Evolutionary conservation across 2,888 invertebrate species (phyloP).

Genomic region (Doris montereyensis): DNA sequence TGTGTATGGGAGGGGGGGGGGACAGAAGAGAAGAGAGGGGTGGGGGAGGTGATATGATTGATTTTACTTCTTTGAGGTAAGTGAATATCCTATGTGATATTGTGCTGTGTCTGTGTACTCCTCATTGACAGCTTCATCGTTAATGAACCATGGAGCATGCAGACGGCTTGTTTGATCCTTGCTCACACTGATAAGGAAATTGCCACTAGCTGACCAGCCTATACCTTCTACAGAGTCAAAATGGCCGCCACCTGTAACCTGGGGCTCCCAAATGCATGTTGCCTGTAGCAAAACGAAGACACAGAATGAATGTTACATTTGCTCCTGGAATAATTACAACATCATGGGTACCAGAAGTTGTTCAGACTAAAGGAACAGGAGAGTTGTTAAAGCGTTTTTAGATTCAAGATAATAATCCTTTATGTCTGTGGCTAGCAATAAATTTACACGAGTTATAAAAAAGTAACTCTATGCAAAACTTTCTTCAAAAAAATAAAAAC

Average conservation of each 20-base stretch:
- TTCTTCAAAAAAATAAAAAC: no score
- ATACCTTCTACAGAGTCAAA: constrained; percentile 87
- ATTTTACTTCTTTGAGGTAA: no score
- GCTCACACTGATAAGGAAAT: constrained; percentile 83
- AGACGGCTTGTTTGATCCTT: constrained; percentile 92
- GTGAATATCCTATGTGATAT: no score
- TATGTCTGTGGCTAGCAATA: no score
- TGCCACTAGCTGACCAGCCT: constrained; percentile 86
- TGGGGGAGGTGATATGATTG: no score
- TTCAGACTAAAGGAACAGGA: background rate
- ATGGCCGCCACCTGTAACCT: constrained; percentile 80
- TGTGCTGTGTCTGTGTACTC: no score
- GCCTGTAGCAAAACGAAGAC: constrained; percentile 47
- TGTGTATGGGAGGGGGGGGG: no score
- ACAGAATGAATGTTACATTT: background rate
- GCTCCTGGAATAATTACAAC: background rate
- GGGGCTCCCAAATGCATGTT: constrained; percentile 68
- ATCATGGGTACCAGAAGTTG: background rate
- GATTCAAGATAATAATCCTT: background rate
- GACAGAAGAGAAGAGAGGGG: no score
- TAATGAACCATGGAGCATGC: constrained; percentile 85
- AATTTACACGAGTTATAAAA: no score
- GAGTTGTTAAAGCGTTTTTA: background rate
- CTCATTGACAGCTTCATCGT: constrained; percentile 50
- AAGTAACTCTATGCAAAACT: no score